phyloP scores from a whole-genome alignment of 2,888 invertebrate species.

The Celastrina argiolus region DNA sequence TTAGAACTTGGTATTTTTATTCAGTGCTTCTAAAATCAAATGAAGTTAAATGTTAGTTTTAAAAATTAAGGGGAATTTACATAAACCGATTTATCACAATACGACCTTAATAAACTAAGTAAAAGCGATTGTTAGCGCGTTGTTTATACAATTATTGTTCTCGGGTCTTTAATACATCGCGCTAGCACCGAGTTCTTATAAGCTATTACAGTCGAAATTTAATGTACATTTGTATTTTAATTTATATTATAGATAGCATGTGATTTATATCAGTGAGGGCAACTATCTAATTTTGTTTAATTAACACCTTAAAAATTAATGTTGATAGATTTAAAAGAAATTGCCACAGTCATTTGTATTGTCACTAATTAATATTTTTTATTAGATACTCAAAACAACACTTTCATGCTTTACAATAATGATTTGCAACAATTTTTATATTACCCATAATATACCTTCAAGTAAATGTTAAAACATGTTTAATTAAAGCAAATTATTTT shows the following conservation, averaged over 20 bases:
- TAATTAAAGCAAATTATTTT: too few species aligned
- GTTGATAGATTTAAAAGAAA: background rate
- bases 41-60: background rate
- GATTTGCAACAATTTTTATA: too few species aligned
- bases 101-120: conserved; percentile 6
- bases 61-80: background rate
- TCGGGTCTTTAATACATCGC: background rate
- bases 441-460: too few species aligned
- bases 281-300: background rate
- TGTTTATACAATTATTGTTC: background rate
- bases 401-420: too few species aligned
- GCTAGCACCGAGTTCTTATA: conserved; percentile 9
- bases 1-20: background rate
- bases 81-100: conserved; percentile 17
- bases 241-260: background rate
- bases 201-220: background rate
- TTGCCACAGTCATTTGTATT: background rate
- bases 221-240: background rate
- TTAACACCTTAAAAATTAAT: background rate
- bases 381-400: background rate
- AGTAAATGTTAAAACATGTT: too few species aligned
- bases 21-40: background rate
- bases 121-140: conserved; percentile 8
- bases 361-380: background rate
- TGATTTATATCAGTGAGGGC: background rate